Evolutionary conservation across 2,888 invertebrate species (phyloP), one percentile per base, ranked within the genome.

Genomic region (Glyphotaelius pellucidus): DNA sequence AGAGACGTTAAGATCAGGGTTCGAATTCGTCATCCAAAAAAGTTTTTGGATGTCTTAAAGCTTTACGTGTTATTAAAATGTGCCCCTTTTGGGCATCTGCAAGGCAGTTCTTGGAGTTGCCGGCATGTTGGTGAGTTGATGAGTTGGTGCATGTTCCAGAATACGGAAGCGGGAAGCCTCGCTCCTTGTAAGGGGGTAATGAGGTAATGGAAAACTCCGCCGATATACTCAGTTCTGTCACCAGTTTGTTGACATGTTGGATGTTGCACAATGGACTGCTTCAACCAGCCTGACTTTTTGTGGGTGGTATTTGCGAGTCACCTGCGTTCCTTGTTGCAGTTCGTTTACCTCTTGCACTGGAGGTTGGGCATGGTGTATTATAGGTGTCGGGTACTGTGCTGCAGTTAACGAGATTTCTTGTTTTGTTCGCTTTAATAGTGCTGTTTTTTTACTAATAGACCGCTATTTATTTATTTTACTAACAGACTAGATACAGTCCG

Each of bases 331-430:
- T 30, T 30, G n/a, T 42, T 42, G 86, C 86, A 86, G 86, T 86
- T 86, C 86, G 86, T 86, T 86, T 86, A 86, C 86, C 86, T 86
- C 42, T 14, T 38, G 86, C n/a, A 35, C 38, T 38, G 83, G 15
- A 25, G 35, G n/a, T 38, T 30, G 47, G 30, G 12, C 42, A 12
- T 12, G 42, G 86, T 42, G 42, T 30, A 14, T 19, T 19, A 19
- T 25, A 15, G 85, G n/a, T 83, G 25, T 32, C 32, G 31, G 32
- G n/a, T 85, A 42, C n/a, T 12, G 42, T 25, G 14, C 25, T 85
- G 85, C 85, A 85, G 11, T 85, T 85, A 47, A 25, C 85, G 85
- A 35, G 42, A 85, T 38, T n/a, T 38, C 52, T 52, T 19, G 52
- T 19, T 52, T 19, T 67, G 67, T 25, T 67, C 67, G 67, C 19